These are phyloP conservation scores for Acanthopagrus latus DNA, from an alignment of 2,797 vertebrate species.

Conservation along the genomic window DNA sequence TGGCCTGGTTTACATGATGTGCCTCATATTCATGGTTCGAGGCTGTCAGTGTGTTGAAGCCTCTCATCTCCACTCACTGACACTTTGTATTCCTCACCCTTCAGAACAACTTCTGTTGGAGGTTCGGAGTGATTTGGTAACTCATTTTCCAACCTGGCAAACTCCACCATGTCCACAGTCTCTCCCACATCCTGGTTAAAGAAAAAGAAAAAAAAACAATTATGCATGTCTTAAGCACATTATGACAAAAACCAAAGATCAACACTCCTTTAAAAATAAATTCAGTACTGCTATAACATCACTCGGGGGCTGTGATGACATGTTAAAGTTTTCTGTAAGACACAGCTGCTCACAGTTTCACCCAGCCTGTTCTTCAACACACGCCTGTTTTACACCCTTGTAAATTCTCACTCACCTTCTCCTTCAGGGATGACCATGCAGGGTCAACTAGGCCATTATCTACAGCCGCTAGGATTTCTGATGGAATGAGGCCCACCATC, in stretches of 20 bases:
- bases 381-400: neutral
- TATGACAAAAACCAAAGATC: neutral
- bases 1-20: neutral
- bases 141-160: slow-evolving; percentile 9
- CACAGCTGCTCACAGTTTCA: neutral
- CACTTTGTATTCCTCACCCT: slow-evolving; percentile 40
- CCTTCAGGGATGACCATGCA: slow-evolving; percentile 36
- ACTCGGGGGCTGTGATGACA: neutral
- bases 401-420: slow-evolving; percentile 65
- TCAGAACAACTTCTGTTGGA: slow-evolving; percentile 36
- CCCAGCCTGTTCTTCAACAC: neutral
- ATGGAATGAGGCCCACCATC: slow-evolving; percentile 11
- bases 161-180: slow-evolving; percentile 18
- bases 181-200: slow-evolving; percentile 49
- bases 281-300: neutral
- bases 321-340: neutral
- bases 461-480: slow-evolving; percentile 48
- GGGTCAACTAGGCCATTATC: slow-evolving; percentile 49
- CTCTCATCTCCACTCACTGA: neutral
- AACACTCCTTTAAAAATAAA: neutral
- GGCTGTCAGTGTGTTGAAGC: neutral
- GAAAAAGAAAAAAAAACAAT: neutral
- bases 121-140: neutral
- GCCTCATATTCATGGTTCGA: neutral
- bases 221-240: neutral